Percentiles rank a stretch among this genome's conserved stretches.
Conservation (phyloP, 2,888 invertebrate genomes). For the Bhutanitis thaidina region DNA sequence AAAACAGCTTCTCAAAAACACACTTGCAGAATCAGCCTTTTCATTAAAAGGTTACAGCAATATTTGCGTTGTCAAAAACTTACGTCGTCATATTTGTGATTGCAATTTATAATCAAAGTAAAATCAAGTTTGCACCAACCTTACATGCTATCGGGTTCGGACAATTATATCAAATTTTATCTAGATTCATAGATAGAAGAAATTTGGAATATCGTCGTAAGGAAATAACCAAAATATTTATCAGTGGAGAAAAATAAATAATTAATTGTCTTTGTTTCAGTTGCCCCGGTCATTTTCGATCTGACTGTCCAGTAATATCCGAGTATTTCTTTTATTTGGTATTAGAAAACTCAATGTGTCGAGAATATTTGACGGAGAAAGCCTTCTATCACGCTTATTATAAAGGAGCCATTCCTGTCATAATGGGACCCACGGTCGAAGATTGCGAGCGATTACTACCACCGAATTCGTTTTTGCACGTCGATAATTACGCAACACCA, state of each 20-base stretch:
- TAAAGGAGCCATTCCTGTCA: slow-evolving; percentile 82
- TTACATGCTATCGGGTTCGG: no score
- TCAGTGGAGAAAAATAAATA: slow-evolving; percentile 3
- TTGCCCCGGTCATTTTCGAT: slow-evolving; percentile 82
- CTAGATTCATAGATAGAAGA: no score
- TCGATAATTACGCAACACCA: slow-evolving; percentile 74
- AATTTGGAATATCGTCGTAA: no score
- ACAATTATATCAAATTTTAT: no score
- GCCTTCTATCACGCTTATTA: slow-evolving; percentile 82
- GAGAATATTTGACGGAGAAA: slow-evolving; percentile 86
- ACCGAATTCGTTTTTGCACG: slow-evolving; percentile 81
- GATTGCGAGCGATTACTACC: slow-evolving; percentile 78
- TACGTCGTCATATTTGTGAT: no score
- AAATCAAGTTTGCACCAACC: no score
- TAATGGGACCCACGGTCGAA: slow-evolving; percentile 80
- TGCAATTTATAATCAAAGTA: no score
- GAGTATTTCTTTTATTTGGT: slow-evolving; percentile 84
- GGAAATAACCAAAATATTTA: no score
- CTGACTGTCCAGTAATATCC: slow-evolving; percentile 78
- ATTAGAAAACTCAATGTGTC: slow-evolving; percentile 85
- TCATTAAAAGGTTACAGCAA: no score
- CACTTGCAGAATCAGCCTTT: no score
- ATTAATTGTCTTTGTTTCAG: slow-evolving; percentile 56
- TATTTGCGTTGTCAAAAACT: no score
- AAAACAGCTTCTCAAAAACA: no score